Percentiles rank a stretch among this genome's conserved stretches.
Evolutionary conservation across 2,888 invertebrate genomes (phyloP).

Genomic region (Belgica antarctica): DNA sequence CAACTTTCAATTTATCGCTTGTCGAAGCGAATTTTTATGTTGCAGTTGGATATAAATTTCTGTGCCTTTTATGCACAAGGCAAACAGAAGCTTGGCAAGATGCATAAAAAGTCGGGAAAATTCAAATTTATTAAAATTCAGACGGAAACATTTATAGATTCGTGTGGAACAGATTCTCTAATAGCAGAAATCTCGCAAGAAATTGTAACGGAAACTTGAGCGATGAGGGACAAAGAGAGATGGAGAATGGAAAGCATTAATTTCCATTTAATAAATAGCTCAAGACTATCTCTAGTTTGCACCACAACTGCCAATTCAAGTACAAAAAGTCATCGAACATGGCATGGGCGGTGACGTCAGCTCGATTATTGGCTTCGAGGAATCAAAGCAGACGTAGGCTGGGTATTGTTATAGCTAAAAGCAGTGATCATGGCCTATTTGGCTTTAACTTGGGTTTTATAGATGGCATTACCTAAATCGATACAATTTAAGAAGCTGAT

Average conservation of each 20-base stretch:
- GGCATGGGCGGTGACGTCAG: too few relatives aligned
- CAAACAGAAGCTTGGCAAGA: background rate
- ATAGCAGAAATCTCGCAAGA: background rate
- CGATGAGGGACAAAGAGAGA: too few relatives aligned
- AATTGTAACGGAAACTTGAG: constrained; percentile 6
- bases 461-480: too few relatives aligned
- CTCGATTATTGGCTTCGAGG: too few relatives aligned
- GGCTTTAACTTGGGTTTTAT: too few relatives aligned
- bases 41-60: background rate
- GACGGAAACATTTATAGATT: background rate
- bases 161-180: background rate
- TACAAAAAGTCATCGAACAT: too few relatives aligned
- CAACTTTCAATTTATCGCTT: constrained; percentile 11
- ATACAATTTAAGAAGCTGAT: too few relatives aligned
- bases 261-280: background rate
- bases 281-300: background rate
- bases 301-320: background rate
- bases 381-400: background rate
- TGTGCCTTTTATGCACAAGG: background rate
- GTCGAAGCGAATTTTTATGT: background rate
- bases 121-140: constrained; percentile 14
- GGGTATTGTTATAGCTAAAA: too few relatives aligned
- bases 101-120: background rate
- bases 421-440: too few relatives aligned
- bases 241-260: background rate